A percentile compares a stretch with the other conserved stretches of the same genome.
These are phyloP conservation scores for Ooceraea biroi DNA, from an alignment of 1,140 invertebrate species.

Conservation along the genomic window DNA sequence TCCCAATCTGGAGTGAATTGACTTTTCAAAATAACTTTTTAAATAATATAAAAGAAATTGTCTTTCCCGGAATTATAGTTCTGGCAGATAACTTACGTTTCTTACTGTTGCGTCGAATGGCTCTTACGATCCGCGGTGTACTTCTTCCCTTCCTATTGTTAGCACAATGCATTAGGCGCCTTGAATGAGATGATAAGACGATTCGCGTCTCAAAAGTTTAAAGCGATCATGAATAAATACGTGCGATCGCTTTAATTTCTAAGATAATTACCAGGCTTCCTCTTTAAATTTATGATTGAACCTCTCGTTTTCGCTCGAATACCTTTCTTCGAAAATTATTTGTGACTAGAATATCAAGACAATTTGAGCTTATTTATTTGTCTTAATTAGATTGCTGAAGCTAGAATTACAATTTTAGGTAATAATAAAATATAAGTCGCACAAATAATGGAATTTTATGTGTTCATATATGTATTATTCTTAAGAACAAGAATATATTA, in stretches of 20 bases:
- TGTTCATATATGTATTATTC: background rate
- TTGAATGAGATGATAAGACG: slow-evolving; percentile 29
- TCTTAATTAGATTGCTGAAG: background rate
- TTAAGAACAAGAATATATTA: slow-evolving; percentile 13
- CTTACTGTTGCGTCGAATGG: slow-evolving; percentile 74
- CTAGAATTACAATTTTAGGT: too few relatives aligned
- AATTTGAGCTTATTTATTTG: background rate
- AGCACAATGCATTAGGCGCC: slow-evolving; percentile 63
- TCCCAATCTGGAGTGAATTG: background rate
- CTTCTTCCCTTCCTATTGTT: slow-evolving; percentile 70
- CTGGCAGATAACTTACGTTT: slow-evolving; percentile 70
- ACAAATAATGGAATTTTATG: too few relatives aligned
- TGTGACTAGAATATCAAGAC: slow-evolving; percentile 63
- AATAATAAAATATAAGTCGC: too few relatives aligned
- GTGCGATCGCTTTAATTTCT: slow-evolving; percentile 70
- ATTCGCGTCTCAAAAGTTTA: slow-evolving; percentile 22
- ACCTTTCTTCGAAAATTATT: slow-evolving; percentile 75
- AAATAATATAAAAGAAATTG: background rate
- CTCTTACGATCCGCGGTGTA: slow-evolving; percentile 74
- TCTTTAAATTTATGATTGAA: slow-evolving; percentile 61
- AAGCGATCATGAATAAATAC: slow-evolving; percentile 56
- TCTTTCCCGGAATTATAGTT: background rate
- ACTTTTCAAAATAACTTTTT: background rate
- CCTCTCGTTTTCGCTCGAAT: slow-evolving; percentile 63
- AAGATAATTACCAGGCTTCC: slow-evolving; percentile 81